Evolutionary conservation across 2,797 vertebrate species (phyloP).

Genomic region (Falco naumanni): DNA sequence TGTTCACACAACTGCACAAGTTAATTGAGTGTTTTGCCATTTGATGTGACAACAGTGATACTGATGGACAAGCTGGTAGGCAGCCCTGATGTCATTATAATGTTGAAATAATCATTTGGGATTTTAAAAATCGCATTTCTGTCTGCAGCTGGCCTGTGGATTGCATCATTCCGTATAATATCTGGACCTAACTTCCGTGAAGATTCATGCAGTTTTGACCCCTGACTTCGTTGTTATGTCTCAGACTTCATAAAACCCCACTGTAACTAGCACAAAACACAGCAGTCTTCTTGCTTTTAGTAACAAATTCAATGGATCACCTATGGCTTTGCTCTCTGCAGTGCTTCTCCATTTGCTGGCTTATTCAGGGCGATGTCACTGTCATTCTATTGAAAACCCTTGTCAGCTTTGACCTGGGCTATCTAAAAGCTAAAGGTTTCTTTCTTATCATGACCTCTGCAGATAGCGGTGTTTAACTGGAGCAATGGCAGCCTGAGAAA

Average conservation of each 20-base stretch:
- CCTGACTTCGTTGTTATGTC: not conserved
- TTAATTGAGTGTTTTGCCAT: not conserved
- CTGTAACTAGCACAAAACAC: constrained; percentile 60
- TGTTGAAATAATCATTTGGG: not conserved
- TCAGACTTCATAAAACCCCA: not conserved
- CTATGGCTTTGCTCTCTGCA: constrained; percentile 48
- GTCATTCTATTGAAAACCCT: not conserved
- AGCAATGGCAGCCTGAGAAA: not conserved
- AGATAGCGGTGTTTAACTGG: not conserved
- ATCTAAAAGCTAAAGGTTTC: not conserved
- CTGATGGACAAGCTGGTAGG: not conserved
- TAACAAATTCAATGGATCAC: constrained; percentile 9
- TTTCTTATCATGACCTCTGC: not conserved
- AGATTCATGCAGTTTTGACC: constrained; percentile 43
- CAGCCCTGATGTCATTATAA: not conserved
- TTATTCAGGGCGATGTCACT: not conserved
- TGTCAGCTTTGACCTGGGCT: not conserved
- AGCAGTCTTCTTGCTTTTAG: constrained; percentile 39
- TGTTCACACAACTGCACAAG: not conserved
- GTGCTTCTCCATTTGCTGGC: not conserved
- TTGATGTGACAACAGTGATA: not conserved
- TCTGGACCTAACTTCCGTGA: not conserved
- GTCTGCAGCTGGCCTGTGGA: not conserved
- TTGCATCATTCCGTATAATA: constrained; percentile 37
- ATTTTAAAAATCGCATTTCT: not conserved